Evolutionary conservation across 2,888 invertebrate species (phyloP).

Genomic region (Patella ulyssiponensis): DNA sequence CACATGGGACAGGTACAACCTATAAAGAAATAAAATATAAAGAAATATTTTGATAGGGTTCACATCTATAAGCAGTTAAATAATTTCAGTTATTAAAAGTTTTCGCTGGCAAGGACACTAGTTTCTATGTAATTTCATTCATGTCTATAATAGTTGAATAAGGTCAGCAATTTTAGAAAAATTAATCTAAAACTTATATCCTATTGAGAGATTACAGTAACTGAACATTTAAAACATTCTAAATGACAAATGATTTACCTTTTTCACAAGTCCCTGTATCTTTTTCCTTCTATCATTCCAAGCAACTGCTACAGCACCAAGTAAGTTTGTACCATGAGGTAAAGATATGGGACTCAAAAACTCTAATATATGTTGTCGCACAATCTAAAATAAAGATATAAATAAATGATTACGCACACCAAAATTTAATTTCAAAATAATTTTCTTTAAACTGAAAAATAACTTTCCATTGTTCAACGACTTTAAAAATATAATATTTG

Average conservation of each 20-base stretch:
- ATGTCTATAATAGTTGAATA: no score
- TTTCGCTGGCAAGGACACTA: no score
- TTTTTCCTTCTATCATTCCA: constrained; percentile 80
- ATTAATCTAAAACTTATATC: no score
- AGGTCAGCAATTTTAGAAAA: no score
- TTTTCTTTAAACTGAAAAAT: neutral
- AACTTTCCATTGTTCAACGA: neutral
- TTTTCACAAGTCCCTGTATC: constrained; percentile 64
- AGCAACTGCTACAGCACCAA: constrained; percentile 87
- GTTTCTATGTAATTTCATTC: no score
- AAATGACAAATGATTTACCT: constrained; percentile 33
- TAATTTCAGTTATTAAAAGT: no score
- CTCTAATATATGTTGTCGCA: constrained; percentile 85
- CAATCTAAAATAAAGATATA: constrained; percentile 75
- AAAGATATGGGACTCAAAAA: constrained; percentile 87
- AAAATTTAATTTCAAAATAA: neutral
- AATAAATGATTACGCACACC: neutral
- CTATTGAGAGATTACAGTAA: no score
- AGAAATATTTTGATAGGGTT: neutral
- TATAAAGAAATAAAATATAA: constrained; percentile 68
- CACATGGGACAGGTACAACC: constrained; percentile 77
- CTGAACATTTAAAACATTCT: no score
- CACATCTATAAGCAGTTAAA: neutral
- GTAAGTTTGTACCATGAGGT: constrained; percentile 85
- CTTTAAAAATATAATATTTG: neutral